Evolutionary conservation across 2,888 invertebrate genomes (phyloP), one percentile per base, ranked within the genome.

Genomic region (Cheilosia variabilis): DNA sequence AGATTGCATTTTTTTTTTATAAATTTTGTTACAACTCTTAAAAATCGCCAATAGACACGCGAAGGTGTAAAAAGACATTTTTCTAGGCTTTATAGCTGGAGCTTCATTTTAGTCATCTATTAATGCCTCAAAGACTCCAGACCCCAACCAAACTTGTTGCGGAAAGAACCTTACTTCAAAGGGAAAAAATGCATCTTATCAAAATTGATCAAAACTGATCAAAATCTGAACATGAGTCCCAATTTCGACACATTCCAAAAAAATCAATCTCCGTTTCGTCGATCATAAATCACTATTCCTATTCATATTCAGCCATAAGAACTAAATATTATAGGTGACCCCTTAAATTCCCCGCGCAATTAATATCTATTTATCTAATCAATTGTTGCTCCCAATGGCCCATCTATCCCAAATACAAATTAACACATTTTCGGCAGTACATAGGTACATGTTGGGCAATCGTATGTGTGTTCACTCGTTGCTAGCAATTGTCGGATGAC

Each of bases 331-430:
- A 27, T 27, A 45, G 19, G 24, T 13, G 47, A 63, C 77, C 77
- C 50, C 45, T 57, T 19, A 78, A 78, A 55, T 69, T 63, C 77
- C 69, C 37, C 55, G 41, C 34, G 50, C 77, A 60, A 72, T 60
- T 78, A 78, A 82, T 78, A 72, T 75, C 62, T 43, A 82, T 58
- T 60, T 60, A 62, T 68, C 47, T 47, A 53, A 80, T 75, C 68
- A 55, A 75, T 55, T 80, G 22, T 22, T 66, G 41, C 45, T 37
- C 71, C 41, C 45, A 22, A 31, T 27, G 55, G 43, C 53, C 68
- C 31, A 24, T 65, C 19, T 34, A 34, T 45, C 27, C 41, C 31
- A 50, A 58, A 50, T 31, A 17, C n/a, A 31, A 13, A 27, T 31
- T 47, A 19, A 47, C 17, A 27, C 31, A 24, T 37, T 55, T 75